Conservation (phyloP, 1,140 invertebrate species). For the Chrysopa pallens region DNA sequence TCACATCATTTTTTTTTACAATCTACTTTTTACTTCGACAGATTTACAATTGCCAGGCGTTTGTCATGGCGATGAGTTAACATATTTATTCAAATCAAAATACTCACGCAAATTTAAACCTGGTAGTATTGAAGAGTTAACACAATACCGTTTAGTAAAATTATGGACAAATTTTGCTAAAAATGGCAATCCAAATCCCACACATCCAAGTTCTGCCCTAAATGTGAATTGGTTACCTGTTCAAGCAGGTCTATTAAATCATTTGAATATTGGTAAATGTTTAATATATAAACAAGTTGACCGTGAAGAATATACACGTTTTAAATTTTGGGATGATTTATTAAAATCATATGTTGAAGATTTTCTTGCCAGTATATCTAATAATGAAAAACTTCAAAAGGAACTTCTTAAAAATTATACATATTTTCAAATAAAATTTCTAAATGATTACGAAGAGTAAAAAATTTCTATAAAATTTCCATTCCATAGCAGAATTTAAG, state of each 20-base stretch:
- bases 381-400: no score
- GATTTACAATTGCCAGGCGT: neutral
- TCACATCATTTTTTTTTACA: neutral
- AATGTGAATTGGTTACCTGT: neutral
- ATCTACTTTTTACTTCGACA: neutral
- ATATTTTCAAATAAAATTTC: no score
- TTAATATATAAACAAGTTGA: neutral
- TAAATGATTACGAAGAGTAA: no score
- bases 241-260: neutral
- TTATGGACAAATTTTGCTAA: neutral
- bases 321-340: neutral
- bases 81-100: neutral
- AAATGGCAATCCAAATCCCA: neutral
- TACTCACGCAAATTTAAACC: neutral
- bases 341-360: neutral
- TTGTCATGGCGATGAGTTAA: neutral
- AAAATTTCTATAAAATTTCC: no score
- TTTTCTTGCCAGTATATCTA: neutral
- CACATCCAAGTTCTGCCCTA: neutral
- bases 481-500: no score
- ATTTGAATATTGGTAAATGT: neutral
- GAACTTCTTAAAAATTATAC: no score
- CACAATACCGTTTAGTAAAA: neutral
- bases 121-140: neutral
- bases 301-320: neutral